phyloP scores from a whole-genome alignment of 2,888 invertebrate species.

The Aporophyla nigra region DNA sequence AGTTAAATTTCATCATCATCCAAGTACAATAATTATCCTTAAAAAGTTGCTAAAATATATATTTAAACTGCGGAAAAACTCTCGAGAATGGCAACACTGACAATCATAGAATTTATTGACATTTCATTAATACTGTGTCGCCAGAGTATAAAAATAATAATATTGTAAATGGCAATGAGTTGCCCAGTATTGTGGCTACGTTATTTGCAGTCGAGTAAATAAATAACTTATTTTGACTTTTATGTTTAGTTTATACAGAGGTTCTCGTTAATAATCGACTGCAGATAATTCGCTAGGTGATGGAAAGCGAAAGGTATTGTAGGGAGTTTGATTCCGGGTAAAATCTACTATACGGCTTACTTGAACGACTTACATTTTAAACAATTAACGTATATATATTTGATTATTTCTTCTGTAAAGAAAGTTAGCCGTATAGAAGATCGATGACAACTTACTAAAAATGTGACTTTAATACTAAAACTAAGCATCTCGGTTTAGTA shows the following conservation, averaged over 20 bases:
- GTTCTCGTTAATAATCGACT: constrained; percentile 39
- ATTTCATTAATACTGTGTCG: constrained; percentile 60
- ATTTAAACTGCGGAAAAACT: constrained; percentile 17
- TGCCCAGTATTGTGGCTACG: constrained; percentile 64
- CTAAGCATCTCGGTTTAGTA: constrained; percentile 50
- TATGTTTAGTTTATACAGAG: constrained; percentile 8
- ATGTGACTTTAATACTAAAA: constrained; percentile 63
- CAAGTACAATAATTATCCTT: constrained; percentile 54
- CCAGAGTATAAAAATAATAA: constrained; percentile 63
- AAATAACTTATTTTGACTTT: constrained; percentile 15
- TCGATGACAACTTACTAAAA: constrained; percentile 54
- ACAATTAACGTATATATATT: constrained; percentile 18
- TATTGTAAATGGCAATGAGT: constrained; percentile 71
- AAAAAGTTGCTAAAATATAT: constrained; percentile 17
- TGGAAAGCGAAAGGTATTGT: constrained; percentile 45
- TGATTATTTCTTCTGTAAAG: constrained; percentile 11
- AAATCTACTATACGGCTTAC: constrained; percentile 52
- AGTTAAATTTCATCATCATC: constrained; percentile 24
- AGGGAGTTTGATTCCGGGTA: constrained; percentile 40
- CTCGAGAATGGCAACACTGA: constrained; percentile 61
- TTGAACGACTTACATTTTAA: constrained; percentile 32
- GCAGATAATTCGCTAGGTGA: constrained; percentile 54
- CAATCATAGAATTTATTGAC: constrained; percentile 36
- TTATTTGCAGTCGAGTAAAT: constrained; percentile 53
- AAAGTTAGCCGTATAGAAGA: constrained; percentile 50